These are phyloP conservation scores for Catharus bicknelli DNA, from an alignment of 2,113 vertebrate species.

Conservation along the genomic window DNA sequence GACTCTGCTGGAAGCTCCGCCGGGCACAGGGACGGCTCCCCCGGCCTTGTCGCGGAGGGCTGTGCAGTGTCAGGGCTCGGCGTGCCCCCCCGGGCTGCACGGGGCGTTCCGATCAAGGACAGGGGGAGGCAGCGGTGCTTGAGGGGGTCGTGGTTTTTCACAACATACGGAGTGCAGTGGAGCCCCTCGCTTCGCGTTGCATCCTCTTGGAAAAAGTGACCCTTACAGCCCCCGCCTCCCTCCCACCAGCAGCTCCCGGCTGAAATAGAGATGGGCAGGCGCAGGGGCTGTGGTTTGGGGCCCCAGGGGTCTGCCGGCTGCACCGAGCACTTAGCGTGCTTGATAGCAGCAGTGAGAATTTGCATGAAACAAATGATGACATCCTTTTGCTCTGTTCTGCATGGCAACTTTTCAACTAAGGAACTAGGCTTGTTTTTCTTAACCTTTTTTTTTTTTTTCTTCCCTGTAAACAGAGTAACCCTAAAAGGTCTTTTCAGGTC, in stretches of 20 bases:
- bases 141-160: neutral
- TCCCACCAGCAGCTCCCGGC: neutral
- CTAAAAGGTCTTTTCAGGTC: neutral
- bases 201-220: neutral
- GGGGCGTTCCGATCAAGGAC: neutral
- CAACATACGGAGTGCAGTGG: neutral
- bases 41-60: neutral
- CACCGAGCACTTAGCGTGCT: accelerated
- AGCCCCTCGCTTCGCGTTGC: neutral
- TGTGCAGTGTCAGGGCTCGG: neutral
- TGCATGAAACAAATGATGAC: neutral
- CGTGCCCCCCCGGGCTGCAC: neutral
- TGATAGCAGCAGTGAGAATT: neutral
- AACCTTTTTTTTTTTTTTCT: neutral
- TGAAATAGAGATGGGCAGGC: neutral
- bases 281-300: neutral
- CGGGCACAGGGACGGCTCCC: neutral
- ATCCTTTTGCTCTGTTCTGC: neutral
- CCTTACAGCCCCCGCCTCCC: neutral
- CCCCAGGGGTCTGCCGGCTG: neutral
- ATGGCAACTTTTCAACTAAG: neutral
- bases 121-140: neutral
- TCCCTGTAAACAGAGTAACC: neutral
- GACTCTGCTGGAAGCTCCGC: neutral
- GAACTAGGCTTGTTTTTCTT: neutral